These are phyloP conservation scores for Leptinotarsa texana DNA, from an alignment of 1,140 invertebrate species.

Conservation along the genomic window DNA sequence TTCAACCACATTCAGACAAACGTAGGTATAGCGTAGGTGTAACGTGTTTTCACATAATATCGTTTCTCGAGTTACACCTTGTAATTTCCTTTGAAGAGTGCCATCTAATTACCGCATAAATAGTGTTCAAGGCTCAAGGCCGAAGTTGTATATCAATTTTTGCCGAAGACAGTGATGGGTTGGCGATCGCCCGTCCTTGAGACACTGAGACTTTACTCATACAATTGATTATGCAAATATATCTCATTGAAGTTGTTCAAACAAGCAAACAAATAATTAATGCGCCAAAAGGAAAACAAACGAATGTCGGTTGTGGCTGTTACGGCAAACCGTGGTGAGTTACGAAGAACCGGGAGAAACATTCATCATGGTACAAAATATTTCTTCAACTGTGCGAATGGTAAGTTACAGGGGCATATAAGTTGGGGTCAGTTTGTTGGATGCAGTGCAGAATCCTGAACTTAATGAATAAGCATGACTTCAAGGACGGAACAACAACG, in stretches of 20 bases:
- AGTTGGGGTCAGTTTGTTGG: too few species aligned
- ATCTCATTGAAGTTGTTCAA: slow-evolving; percentile 6
- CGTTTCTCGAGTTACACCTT: not conserved
- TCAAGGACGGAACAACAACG: too few species aligned
- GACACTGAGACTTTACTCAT: slow-evolving; percentile 7
- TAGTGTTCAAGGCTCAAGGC: slow-evolving; percentile 1
- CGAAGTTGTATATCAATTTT: slow-evolving; percentile 8
- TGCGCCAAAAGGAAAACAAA: not conserved
- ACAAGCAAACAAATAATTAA: slow-evolving; percentile 8
- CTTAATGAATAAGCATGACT: too few species aligned
- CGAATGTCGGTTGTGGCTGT: not conserved
- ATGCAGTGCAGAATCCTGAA: too few species aligned
- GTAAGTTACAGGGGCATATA: too few species aligned
- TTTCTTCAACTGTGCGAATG: too few species aligned
- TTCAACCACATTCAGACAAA: too few species aligned
- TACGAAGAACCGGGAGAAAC: not conserved
- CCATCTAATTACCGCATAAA: not conserved
- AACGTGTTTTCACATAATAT: too few species aligned
- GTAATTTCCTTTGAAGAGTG: not conserved
- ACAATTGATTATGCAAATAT: slow-evolving; percentile 8
- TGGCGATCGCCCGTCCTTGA: slow-evolving; percentile 4
- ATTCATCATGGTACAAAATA: not conserved
- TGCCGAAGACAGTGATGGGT: slow-evolving; percentile 7
- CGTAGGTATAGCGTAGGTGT: too few species aligned
- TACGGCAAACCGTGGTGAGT: not conserved